phyloP scores from a whole-genome alignment of 2,113 vertebrate genomes.

The Glaucidium brasilianum region DNA sequence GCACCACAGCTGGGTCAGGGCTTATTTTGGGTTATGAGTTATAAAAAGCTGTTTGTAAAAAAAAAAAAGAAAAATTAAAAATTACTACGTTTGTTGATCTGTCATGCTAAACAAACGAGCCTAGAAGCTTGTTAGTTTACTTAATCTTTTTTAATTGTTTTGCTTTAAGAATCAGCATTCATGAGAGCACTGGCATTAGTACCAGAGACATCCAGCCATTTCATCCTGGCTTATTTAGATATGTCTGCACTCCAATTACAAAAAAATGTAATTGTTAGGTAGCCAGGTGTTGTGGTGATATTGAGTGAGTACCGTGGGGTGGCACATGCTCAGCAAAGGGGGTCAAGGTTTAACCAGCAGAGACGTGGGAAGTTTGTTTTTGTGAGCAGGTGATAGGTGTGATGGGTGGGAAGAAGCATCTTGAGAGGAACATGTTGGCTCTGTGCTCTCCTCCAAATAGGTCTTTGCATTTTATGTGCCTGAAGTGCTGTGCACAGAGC shows the following conservation, averaged over 20 bases:
- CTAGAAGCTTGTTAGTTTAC: conserved; percentile 36
- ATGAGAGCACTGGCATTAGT: background rate
- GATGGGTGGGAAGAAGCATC: background rate
- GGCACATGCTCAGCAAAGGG: background rate
- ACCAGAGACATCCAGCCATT: background rate
- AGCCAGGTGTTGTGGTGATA: background rate
- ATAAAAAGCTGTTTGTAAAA: conserved; percentile 60
- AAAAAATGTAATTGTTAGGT: background rate
- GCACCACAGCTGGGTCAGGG: conserved; percentile 16
- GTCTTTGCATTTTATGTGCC: background rate
- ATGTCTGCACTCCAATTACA: background rate
- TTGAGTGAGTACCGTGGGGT: background rate
- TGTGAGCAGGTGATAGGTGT: background rate
- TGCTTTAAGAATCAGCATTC: conserved; percentile 11
- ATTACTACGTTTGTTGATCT: conserved; percentile 17
- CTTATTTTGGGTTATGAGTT: conserved; percentile 62
- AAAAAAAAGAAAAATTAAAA: background rate
- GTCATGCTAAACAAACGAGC: conserved; percentile 43
- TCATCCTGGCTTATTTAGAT: conserved; percentile 1
- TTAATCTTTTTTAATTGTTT: conserved; percentile 1
- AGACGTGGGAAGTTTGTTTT: background rate
- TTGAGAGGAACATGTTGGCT: background rate
- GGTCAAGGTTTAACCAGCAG: background rate
- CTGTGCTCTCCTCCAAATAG: background rate
- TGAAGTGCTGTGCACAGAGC: background rate